Evolutionary conservation across 2,113 vertebrate species (phyloP), one percentile per base, ranked within the genome.

Genomic region (Bufo gargarizans): DNA sequence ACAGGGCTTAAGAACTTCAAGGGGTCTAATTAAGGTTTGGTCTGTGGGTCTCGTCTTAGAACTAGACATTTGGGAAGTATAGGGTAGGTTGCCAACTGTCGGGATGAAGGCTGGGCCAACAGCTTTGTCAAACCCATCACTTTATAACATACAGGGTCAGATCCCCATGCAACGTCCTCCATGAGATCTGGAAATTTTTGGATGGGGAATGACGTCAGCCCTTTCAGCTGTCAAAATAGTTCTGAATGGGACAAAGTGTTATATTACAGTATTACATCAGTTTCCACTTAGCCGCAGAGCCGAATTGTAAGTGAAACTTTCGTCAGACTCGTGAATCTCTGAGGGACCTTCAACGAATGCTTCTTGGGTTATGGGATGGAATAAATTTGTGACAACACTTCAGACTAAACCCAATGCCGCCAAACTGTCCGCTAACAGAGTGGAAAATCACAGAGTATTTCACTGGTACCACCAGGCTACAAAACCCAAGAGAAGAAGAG

Each of bases 221-320:
- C 22, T 53, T 59, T 80, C 78, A 82, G 78, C 86, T 88, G 78
- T 88, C 78, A 82, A 82, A 88, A 88, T 50, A 88, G 12, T 53
- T 50, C 47, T 47, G 61, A 67, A 67, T 53, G 33, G 63, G n/a
- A n/a, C 16, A 0, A 74, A 83, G 81, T 83, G 63, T 83, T 53
- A 47, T 47, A 7, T 82, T 82, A 82, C 81, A 82, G 45, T 22
- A 83, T 83, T 65, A 69, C 81, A 67, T 83, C 19, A 69, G 19
- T 67, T 83, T 83, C 61, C 81, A 83, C 47, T 47, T 63, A 69
- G 61, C 45, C 10, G 20, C 11, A n/a, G 63, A 69, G 61, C 61
- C 6, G 9, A 11, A 49, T n/a, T 12, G 45, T 65, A 6, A 45
- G 59, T 43, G 45, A 47, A 53, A 20, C 47, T 47, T 83, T 53